Percentiles rank a stretch among this genome's conserved stretches.
Evolutionary conservation across 1,140 invertebrate genomes (phyloP).

Genomic region (Metopolophium dirhodum): DNA sequence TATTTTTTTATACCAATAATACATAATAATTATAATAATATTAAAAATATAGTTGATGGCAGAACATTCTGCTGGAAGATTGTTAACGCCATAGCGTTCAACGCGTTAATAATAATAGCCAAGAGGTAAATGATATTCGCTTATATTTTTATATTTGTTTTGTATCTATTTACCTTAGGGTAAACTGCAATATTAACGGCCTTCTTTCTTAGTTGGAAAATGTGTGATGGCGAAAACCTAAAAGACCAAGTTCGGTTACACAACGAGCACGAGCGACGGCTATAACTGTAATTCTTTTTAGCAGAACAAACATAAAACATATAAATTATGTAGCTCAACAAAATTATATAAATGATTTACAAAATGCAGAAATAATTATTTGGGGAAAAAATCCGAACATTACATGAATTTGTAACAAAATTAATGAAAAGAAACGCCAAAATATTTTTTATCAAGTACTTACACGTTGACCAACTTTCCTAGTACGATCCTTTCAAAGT

Average conservation of each 20-base stretch:
- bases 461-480: constrained; percentile 42
- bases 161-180: constrained; percentile 57
- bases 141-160: constrained; percentile 57
- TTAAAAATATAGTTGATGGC: constrained; percentile 30
- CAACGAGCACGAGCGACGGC: constrained; percentile 51
- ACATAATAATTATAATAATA: constrained; percentile 49
- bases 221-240: constrained; percentile 50
- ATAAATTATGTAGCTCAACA: constrained; percentile 31
- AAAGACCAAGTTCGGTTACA: constrained; percentile 55
- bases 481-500: background rate
- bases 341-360: constrained; percentile 31
- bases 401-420: background rate
- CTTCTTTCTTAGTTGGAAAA: constrained; percentile 56
- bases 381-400: background rate
- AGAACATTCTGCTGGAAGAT: constrained; percentile 16
- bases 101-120: constrained; percentile 53
- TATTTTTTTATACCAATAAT: constrained; percentile 34
- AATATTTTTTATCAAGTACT: constrained; percentile 51
- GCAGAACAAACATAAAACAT: constrained; percentile 43
- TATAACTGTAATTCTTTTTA: constrained; percentile 46
- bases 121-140: constrained; percentile 52
- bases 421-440: constrained; percentile 51
- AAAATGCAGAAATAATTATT: constrained; percentile 48
- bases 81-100: constrained; percentile 37
- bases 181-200: constrained; percentile 52